Percentiles rank a stretch among this genome's conserved stretches.
phyloP scores from a whole-genome alignment of 1,140 invertebrate species.

The Camponotus floridanus region DNA sequence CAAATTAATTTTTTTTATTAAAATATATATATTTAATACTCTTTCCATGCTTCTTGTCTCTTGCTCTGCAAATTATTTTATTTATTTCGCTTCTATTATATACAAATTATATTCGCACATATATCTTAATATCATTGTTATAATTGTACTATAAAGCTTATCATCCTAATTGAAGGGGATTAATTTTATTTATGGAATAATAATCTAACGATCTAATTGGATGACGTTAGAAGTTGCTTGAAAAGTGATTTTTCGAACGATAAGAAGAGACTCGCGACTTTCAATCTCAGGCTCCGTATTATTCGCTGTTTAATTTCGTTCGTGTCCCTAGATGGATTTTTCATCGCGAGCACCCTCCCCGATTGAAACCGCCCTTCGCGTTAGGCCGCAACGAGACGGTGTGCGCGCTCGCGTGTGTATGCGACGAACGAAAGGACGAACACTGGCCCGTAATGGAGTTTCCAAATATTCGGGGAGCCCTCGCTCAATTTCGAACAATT shows the following conservation, averaged over 20 bases:
- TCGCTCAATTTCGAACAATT: conserved; percentile 87
- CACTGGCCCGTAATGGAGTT: conserved; percentile 85
- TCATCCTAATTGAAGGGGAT: neutral
- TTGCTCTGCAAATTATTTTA: neutral
- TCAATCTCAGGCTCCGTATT: conserved; percentile 35
- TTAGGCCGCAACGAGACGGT: conserved; percentile 45
- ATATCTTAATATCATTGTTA: neutral
- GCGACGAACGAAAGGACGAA: conserved; percentile 81
- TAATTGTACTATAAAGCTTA: neutral
- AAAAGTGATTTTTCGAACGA: neutral
- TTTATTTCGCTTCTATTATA: neutral
- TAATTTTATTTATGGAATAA: neutral
- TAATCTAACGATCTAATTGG: neutral
- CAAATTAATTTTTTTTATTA: neutral
- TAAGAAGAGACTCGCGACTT: conserved; percentile 6
- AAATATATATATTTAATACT: conserved; percentile 27
- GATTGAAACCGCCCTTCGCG: conserved; percentile 46
- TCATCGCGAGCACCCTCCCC: conserved; percentile 27
- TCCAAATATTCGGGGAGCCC: conserved; percentile 86
- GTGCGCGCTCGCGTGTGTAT: conserved; percentile 1
- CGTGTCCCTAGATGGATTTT: conserved; percentile 57
- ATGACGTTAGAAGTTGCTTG: neutral
- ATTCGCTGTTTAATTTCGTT: conserved; percentile 44
- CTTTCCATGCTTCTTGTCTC: neutral
- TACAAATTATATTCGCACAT: neutral